A percentile compares a stretch with the other conserved stretches of the same genome.
phyloP scores from a whole-genome alignment of 2,113 vertebrate genomes.

The Hypomesus transpacificus region DNA sequence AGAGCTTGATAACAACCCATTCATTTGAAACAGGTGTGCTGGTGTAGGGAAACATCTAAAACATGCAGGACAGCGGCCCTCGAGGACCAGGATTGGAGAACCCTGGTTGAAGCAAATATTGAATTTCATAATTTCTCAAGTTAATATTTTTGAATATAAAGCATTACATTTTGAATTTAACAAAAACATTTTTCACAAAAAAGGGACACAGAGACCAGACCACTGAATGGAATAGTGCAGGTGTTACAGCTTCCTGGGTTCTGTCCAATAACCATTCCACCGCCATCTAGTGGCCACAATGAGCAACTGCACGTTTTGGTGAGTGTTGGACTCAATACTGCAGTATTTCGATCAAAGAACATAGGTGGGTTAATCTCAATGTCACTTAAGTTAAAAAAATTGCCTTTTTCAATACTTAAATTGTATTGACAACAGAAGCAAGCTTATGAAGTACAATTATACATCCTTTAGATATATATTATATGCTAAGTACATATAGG shows the following conservation, averaged over 20 bases:
- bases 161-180: background rate
- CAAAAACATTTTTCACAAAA: background rate
- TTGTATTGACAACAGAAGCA: background rate
- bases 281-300: conserved; percentile 67
- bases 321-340: no score
- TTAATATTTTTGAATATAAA: no score
- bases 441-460: background rate
- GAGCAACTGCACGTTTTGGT: background rate
- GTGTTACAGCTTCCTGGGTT: background rate
- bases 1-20: no score
- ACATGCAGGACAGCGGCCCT: no score
- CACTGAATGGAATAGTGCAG: conserved; percentile 7
- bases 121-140: no score
- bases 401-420: background rate
- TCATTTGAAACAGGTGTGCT: no score
- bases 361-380: background rate
- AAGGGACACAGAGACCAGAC: background rate
- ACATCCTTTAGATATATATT: background rate
- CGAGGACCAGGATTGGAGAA: no score
- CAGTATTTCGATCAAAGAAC: background rate
- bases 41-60: no score
- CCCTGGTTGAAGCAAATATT: no score
- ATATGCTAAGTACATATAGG: no score
- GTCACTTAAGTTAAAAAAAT: background rate
- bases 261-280: conserved; percentile 60